Conservation (phyloP, 2,797 vertebrate species). For the Emys orbicularis region DNA sequence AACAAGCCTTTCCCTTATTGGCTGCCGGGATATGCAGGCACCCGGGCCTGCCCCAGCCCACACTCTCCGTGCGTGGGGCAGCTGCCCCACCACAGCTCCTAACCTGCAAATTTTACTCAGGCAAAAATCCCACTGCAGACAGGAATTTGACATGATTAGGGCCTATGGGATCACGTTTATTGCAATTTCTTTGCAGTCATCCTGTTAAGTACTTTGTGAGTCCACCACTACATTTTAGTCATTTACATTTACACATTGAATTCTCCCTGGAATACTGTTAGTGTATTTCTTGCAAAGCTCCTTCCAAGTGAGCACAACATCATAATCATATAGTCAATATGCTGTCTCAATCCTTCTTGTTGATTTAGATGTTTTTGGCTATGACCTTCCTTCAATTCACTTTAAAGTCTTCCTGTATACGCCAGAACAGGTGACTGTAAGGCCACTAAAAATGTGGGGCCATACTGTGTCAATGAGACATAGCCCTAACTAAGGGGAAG, state of each 20-base stretch:
- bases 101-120: background rate
- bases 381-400: background rate
- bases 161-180: background rate
- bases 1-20: no score
- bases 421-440: background rate
- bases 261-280: background rate
- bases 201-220: background rate
- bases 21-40: no score
- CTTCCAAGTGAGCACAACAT: background rate
- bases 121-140: background rate
- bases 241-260: background rate
- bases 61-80: no score
- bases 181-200: background rate
- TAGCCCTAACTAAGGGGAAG: background rate
- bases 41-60: no score
- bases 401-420: background rate
- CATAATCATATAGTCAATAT: background rate
- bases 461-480: fast-evolving
- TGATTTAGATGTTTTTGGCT: background rate
- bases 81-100: no score
- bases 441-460: background rate
- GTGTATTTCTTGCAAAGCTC: background rate
- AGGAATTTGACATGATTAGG: background rate
- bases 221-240: background rate
- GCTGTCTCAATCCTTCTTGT: background rate